Conservation (phyloP, 2,113 vertebrate genomes). For the Tamias sibiricus region DNA sequence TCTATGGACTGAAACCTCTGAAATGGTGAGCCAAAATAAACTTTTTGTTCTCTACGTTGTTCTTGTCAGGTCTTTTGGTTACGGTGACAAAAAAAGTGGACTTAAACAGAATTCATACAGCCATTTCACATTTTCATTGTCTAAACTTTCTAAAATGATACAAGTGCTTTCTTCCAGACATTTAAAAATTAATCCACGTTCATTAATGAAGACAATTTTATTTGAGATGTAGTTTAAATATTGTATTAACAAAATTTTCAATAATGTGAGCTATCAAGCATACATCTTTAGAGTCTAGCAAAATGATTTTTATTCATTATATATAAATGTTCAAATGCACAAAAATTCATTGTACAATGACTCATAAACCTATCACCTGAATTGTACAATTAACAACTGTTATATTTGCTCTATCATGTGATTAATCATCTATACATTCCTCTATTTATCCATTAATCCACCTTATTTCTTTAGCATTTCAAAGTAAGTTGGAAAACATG, state of each 20-base stretch:
- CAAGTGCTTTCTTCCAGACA: background rate
- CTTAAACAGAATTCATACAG: background rate
- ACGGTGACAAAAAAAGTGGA: too few species aligned
- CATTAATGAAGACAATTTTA: conserved; percentile 19
- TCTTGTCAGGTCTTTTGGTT: too few species aligned
- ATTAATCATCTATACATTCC: background rate
- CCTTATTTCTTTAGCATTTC: background rate
- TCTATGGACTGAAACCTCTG: too few species aligned
- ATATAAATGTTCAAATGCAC: conserved; percentile 10
- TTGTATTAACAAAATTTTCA: background rate
- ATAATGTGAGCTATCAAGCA: background rate
- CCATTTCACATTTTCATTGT: conserved; percentile 25
- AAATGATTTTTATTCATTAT: conserved; percentile 30
- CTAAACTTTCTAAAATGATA: conserved; percentile 38
- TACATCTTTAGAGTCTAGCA: conserved; percentile 5
- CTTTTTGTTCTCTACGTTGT: background rate
- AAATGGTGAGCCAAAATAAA: background rate
- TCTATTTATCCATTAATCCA: background rate
- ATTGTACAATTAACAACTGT: background rate
- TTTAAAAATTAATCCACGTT: conserved; percentile 31
- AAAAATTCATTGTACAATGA: background rate
- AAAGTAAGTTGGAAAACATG: conserved; percentile 2
- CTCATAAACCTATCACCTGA: background rate
- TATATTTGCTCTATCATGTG: background rate
- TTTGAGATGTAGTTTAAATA: conserved; percentile 20